Base-by-base conservation (phyloP, 1,140 invertebrate species). In the Oppia nitens region DNA sequence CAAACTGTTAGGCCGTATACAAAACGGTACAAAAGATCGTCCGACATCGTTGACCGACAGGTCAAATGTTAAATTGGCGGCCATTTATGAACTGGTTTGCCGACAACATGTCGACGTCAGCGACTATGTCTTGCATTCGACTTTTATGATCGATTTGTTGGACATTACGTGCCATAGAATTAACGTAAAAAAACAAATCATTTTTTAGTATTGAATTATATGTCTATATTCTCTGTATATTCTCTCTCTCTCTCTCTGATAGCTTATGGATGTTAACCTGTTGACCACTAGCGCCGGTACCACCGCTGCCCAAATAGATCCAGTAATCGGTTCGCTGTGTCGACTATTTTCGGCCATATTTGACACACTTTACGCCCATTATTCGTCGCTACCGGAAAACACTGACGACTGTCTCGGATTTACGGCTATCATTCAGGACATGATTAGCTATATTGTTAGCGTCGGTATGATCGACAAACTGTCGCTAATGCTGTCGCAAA, bases 81-180 rank as follows among this genome's bases (percentile, higher is more conserved):
- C 3, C n/a, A 47, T 47, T 21, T 80, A 78, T 66, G 74, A 75
- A 64, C 69, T 76, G 28, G 74, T 76, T 2, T 75, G 80, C 60
- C 74, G 71, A 49, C 66, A 66, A 40, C 60, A 76, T 64, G 67
- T 68, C 20, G 75, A 77, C 9, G 85, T 81, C 64, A 78, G 77
- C 62, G 76, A 81, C 59, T 78, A 77, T 63, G 74, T 84, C 60
- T 69, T 86, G 45, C 74, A 82, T 55, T 82, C 80, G 60, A 85
- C 85, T 67, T 79, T 81, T 67, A 76, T 84, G 59, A 76, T 78
- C 12, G 69, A 73, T 17, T 71, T 83, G 47, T 67, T 85, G 17
- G 84, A 86, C 70, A 72, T 84, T 25, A 71, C 84, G 1, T 74
- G 81, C 56, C 77, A 80, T 54, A 74, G 79, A 64, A 70, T 85